phyloP scores from a whole-genome alignment of 2,797 vertebrate genomes.

The Onychomys arenicola region DNA sequence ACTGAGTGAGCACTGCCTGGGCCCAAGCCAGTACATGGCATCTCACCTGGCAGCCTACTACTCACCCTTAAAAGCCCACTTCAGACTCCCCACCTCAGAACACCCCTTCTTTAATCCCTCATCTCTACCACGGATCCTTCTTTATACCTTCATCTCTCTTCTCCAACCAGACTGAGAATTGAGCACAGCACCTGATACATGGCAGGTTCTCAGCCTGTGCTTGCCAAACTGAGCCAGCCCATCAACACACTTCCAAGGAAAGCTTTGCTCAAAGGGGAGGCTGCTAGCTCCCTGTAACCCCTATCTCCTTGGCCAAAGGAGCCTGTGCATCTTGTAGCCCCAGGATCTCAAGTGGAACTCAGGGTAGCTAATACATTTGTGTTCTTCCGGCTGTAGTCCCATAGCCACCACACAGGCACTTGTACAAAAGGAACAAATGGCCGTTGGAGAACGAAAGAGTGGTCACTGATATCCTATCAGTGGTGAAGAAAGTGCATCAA shows the following conservation, averaged over 20 bases:
- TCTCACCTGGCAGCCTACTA: background rate
- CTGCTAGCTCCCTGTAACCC: background rate
- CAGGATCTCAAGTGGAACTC: background rate
- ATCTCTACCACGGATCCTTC: background rate
- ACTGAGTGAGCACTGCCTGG: background rate
- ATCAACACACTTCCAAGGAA: background rate
- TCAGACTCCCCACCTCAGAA: background rate
- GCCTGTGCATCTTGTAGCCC: background rate
- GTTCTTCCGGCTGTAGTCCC: background rate
- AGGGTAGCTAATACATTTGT: background rate
- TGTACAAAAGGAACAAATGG: background rate
- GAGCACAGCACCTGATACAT: background rate
- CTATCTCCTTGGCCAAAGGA: background rate
- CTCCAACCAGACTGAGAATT: background rate
- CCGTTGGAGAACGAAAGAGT: background rate
- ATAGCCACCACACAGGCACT: background rate
- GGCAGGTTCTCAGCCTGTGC: background rate
- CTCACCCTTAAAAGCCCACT: background rate
- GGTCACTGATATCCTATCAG: background rate
- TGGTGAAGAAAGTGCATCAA: background rate
- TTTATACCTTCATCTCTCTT: background rate
- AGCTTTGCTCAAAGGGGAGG: background rate
- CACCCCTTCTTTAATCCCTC: background rate
- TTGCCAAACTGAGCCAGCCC: background rate
- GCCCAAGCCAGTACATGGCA: background rate